These are phyloP conservation scores for Zaprionus vittiger DNA, from an alignment of 1,140 invertebrate species.

Conservation along the genomic window DNA sequence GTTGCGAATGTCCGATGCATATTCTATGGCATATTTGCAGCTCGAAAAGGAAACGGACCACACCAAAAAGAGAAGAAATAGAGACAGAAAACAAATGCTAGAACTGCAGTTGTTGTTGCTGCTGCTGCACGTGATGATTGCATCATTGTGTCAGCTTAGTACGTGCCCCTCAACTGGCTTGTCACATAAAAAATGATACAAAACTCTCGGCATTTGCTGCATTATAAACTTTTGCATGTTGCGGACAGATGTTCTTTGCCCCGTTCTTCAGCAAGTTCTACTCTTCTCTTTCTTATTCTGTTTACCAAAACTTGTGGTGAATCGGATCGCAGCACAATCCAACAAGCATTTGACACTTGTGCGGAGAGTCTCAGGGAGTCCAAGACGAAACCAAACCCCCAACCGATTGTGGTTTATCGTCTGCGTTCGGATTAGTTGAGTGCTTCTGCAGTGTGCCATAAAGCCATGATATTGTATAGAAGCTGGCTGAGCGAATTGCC, in stretches of 20 bases:
- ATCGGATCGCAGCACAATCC: constrained; percentile 4
- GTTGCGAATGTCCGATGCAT: constrained; percentile 43
- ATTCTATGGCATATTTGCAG: constrained; percentile 38
- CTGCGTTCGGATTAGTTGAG: constrained; percentile 7
- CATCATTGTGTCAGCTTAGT: constrained; percentile 83
- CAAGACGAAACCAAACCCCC: not conserved
- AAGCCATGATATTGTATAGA: constrained; percentile 13
- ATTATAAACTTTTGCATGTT: constrained; percentile 66
- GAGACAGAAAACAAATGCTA: constrained; percentile 46
- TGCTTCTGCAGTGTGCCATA: not conserved
- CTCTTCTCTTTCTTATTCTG: constrained; percentile 25
- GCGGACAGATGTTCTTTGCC: constrained; percentile 47
- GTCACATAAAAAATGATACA: constrained; percentile 80
- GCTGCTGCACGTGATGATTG: constrained; percentile 77
- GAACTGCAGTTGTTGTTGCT: constrained; percentile 25
- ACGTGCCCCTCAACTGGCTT: constrained; percentile 71
- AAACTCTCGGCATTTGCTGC: constrained; percentile 62
- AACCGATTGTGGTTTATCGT: constrained; percentile 21
- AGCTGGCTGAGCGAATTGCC: not conserved
- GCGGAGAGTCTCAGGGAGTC: constrained; percentile 13
- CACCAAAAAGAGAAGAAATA: constrained; percentile 13
- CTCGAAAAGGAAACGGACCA: not conserved
- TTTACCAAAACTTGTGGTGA: constrained; percentile 63
- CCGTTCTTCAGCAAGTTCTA: not conserved
- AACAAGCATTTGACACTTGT: constrained; percentile 57